Conservation (phyloP, 2,888 invertebrate species). For the Merodon equestris region DNA sequence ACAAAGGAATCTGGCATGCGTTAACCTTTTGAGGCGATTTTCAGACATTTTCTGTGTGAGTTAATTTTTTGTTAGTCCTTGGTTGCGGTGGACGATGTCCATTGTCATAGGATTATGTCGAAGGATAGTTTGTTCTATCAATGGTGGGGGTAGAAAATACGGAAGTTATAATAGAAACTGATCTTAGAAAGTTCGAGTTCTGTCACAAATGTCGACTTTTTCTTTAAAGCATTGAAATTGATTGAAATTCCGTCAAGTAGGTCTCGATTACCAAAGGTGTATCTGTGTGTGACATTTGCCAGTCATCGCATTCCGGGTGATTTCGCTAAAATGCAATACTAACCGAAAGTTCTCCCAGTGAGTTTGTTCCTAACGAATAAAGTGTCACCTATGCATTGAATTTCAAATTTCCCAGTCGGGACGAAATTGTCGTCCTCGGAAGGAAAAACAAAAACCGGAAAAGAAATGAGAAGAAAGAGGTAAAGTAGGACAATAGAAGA, state of each 20-base stretch:
- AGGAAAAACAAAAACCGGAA: not conserved
- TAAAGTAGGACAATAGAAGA: conserved; percentile 4
- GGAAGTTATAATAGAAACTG: too few relatives aligned
- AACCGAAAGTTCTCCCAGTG: conserved; percentile 16
- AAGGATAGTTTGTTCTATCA: too few relatives aligned
- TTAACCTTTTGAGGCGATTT: conserved; percentile 38
- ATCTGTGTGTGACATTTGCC: not conserved
- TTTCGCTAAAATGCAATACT: conserved; percentile 18
- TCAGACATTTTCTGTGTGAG: conserved; percentile 26
- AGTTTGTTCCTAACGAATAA: not conserved
- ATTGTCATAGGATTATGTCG: not conserved
- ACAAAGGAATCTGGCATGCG: conserved; percentile 53
- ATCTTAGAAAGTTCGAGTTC: too few relatives aligned
- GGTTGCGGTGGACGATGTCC: not conserved
- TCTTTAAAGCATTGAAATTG: too few relatives aligned
- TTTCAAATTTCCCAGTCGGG: conserved; percentile 29
- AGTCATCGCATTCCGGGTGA: too few relatives aligned
- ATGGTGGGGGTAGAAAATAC: too few relatives aligned
- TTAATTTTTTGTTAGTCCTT: not conserved
- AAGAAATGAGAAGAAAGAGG: not conserved
- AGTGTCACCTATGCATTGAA: conserved; percentile 40
- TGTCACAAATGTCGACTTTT: too few relatives aligned
- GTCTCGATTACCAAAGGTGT: too few relatives aligned
- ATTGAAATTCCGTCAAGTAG: too few relatives aligned
- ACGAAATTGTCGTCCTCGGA: not conserved